A percentile compares a stretch with the other conserved stretches of the same genome.
phyloP scores from a whole-genome alignment of 2,888 invertebrate species.

The Acronicta alni region DNA sequence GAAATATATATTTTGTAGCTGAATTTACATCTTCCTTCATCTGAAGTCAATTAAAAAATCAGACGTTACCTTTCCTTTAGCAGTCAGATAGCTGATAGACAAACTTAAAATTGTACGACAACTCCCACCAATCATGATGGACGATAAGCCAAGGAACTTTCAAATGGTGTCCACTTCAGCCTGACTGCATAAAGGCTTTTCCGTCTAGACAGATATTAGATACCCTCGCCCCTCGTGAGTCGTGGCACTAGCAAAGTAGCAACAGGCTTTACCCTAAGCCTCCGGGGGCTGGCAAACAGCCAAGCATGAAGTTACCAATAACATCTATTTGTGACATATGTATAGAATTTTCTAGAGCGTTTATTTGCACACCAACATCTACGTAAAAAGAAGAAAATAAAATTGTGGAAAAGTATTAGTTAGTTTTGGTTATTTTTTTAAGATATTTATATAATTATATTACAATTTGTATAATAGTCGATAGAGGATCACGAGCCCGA shows the following conservation, averaged over 20 bases:
- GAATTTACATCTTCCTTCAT: no score
- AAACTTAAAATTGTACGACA: not conserved
- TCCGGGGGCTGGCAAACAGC: conserved; percentile 35
- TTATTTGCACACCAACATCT: conserved; percentile 7
- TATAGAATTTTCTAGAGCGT: not conserved
- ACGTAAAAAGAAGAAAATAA: no score
- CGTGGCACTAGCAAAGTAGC: conserved; percentile 11
- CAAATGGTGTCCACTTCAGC: conserved; percentile 17
- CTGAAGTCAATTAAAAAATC: no score
- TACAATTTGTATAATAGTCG: no score
- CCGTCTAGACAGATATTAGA: conserved; percentile 45
- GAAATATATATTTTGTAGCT: no score
- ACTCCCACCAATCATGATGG: conserved; percentile 6
- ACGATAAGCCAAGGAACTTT: conserved; percentile 14
- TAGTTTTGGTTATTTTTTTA: no score
- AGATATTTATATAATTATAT: no score
- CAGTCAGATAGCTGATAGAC: no score
- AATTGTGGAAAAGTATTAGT: no score
- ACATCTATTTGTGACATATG: conserved; percentile 36
- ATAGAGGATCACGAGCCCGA: no score
- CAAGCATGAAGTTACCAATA: conserved; percentile 39
- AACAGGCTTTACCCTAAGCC: conserved; percentile 38
- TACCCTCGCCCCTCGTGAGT: conserved; percentile 11
- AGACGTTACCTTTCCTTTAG: no score
- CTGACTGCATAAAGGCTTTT: conserved; percentile 20